Conservation (phyloP, 2,888 invertebrate species). For the Aporophyla lueneburgensis region DNA sequence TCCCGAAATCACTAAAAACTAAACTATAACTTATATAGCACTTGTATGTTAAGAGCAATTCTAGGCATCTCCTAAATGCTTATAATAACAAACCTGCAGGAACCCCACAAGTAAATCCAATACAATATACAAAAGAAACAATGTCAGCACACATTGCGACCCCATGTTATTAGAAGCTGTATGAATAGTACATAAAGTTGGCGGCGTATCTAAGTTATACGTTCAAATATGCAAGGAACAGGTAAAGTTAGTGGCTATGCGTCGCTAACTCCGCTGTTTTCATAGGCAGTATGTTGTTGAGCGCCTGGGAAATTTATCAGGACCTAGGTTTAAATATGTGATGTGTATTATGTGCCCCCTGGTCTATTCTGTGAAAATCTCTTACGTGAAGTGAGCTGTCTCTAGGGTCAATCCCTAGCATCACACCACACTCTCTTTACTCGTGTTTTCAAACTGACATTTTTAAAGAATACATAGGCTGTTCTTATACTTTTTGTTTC, state of each 20-base stretch:
- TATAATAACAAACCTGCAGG: neutral
- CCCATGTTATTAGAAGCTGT: conserved; percentile 30
- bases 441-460: no score
- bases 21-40: neutral
- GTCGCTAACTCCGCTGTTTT: conserved; percentile 21
- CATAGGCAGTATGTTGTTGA: conserved; percentile 5
- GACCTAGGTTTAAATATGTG: neutral
- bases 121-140: conserved; percentile 24
- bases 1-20: no score
- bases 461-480: neutral
- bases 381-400: neutral
- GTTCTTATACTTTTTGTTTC: neutral
- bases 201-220: conserved; percentile 37
- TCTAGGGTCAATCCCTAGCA: no score
- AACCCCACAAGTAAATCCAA: neutral
- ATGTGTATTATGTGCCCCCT: neutral
- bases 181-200: conserved; percentile 45
- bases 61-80: conserved; percentile 5
- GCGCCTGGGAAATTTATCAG: neutral
- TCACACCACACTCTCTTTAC: no score
- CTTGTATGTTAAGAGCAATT: neutral
- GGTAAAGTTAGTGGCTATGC: conserved; percentile 32
- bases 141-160: conserved; percentile 15
- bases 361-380: neutral
- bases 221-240: conserved; percentile 47